Base-by-base conservation (phyloP, 2,888 invertebrate genomes). In the Pandemis cinnamomeana region DNA sequence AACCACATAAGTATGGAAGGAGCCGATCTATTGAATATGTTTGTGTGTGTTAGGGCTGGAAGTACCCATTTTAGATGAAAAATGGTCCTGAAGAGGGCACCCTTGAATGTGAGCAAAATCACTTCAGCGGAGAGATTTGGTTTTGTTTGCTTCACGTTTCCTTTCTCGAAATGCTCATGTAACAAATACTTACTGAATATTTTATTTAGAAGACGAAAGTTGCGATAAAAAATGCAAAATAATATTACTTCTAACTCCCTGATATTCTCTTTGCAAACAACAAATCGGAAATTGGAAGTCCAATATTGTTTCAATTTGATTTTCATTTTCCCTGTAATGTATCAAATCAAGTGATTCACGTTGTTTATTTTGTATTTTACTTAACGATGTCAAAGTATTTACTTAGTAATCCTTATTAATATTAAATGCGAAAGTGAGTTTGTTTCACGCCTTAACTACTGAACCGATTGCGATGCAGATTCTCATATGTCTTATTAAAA, bases 31-130 rank as follows among this genome's bases (percentile, higher is more conserved):
- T 69, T 42, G 48, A 73, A 63, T 63, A 72, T 60, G 60, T 73
- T 69, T 60, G 69, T 64, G 58, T 64, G 58, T 67, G 44, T 68
- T 68, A 63, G 46, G 48, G 55, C 10, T 48, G 68, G 48, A 44
- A 51, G 68, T 62, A 53, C 66, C 73, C 66, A 64, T 70, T 67
- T 62, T 51, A 67, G 72, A 75, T 76, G 78, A 69, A 61, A 72
- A 75, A 76, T 72, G 69, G 72, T 72, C 63, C 71, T 68, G 67
- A 75, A 71, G 60, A 64, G 41, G 61, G 67, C 44, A 53, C 67
- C 67, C 69, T 75, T 63, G 60, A 70, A 73, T 71, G 62, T 68
- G 71, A 74, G 63, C 62, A 53, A 71, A 74, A 74, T 71, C 67
- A 77, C 71, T 74, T 67, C 51, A 67, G 66, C 27, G 7, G 64